These are phyloP conservation scores for Theretra japonica DNA, from an alignment of 2,888 invertebrate species.

Conservation along the genomic window DNA sequence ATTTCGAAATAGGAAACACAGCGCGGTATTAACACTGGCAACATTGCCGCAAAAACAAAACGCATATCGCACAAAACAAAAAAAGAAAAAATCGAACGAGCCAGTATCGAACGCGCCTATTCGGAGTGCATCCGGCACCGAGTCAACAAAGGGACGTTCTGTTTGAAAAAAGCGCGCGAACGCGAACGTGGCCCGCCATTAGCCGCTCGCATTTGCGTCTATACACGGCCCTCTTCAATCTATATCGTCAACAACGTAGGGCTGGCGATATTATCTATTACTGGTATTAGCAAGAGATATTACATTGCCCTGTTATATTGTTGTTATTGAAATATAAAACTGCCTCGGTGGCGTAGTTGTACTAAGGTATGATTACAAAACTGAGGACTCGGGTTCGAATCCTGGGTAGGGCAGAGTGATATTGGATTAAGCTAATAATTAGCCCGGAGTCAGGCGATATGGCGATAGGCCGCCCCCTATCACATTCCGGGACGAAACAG, in stretches of 20 bases:
- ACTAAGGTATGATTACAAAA: too few species aligned
- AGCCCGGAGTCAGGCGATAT: too few species aligned
- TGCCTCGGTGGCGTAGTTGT: too few species aligned
- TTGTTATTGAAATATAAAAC: too few species aligned
- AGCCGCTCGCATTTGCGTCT: constrained; percentile 80
- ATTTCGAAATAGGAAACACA: constrained; percentile 6
- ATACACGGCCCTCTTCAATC: constrained; percentile 79
- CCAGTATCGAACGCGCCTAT: constrained; percentile 74
- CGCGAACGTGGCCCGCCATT: constrained; percentile 77
- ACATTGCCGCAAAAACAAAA: constrained; percentile 29
- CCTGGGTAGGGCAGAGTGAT: too few species aligned
- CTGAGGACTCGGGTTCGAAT: too few species aligned
- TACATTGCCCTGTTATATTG: too few species aligned
- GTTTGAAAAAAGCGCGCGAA: constrained; percentile 80
- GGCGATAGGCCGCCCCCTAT: too few species aligned
- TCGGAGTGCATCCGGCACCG: constrained; percentile 71
- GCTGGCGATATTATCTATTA: constrained; percentile 44
- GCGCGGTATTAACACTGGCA: neutral
- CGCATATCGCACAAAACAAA: constrained; percentile 54
- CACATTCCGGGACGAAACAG: too few species aligned
- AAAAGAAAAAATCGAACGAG: constrained; percentile 58
- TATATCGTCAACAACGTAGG: constrained; percentile 75
- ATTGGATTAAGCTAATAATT: too few species aligned
- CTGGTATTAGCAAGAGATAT: neutral
- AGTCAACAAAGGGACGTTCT: constrained; percentile 82